phyloP scores from a whole-genome alignment of 1,140 invertebrate species.

The Reticulitermes speratus region DNA sequence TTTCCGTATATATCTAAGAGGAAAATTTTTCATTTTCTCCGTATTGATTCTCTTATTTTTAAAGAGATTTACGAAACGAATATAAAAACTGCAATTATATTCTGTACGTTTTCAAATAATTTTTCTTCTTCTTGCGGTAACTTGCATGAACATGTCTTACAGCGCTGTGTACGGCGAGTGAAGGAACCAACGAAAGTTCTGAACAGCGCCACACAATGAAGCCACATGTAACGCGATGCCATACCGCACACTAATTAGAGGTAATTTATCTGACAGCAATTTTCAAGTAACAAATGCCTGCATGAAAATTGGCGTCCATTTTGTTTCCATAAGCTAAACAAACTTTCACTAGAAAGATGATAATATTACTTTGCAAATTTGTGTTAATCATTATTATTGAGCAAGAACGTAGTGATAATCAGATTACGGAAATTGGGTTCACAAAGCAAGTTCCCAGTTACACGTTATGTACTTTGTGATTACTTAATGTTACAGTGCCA shows the following conservation, averaged over 20 bases:
- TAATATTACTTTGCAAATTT: conserved; percentile 3
- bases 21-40: too few species aligned
- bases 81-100: too few species aligned
- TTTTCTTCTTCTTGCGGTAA: too few species aligned
- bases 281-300: conserved; percentile 16
- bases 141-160: background rate
- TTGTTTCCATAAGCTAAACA: conserved; percentile 8
- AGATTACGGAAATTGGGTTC: background rate
- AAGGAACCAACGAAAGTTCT: background rate
- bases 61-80: too few species aligned
- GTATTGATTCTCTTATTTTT: too few species aligned
- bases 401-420: background rate
- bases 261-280: conserved; percentile 16
- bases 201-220: background rate
- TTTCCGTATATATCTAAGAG: too few species aligned
- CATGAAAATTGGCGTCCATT: background rate
- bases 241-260: conserved; percentile 11
- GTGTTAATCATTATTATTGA: background rate
- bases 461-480: too few species aligned
- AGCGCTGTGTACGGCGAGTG: background rate
- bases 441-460: too few species aligned
- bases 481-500: too few species aligned
- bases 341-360: background rate
- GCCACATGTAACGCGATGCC: background rate
- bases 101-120: too few species aligned